Evolutionary conservation across 2,113 vertebrate genomes (phyloP).

Genomic region (Ailurus styani): DNA sequence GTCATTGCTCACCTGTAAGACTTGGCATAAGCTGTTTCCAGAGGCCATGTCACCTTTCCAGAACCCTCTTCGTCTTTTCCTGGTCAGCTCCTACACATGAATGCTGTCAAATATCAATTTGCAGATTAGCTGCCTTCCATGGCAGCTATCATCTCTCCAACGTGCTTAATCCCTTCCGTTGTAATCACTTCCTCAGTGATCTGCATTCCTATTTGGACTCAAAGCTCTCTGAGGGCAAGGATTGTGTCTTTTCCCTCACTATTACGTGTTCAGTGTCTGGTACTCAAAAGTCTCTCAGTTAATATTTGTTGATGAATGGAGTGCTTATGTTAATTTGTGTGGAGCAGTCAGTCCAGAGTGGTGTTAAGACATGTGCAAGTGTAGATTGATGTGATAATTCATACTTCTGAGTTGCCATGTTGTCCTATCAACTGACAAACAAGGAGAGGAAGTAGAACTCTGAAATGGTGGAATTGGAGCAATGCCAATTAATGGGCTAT

Average conservation of each 20-base stretch:
- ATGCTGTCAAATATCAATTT: too few relatives aligned
- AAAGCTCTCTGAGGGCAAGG: background rate
- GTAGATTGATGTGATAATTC: background rate
- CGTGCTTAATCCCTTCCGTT: background rate
- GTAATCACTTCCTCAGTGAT: accelerated
- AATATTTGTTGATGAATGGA: background rate
- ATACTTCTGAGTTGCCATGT: background rate
- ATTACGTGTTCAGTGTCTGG: background rate
- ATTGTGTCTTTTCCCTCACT: background rate
- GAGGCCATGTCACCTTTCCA: background rate
- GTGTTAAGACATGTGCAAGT: background rate
- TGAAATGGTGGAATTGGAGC: background rate
- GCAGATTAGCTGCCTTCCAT: too few relatives aligned
- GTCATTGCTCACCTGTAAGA: background rate
- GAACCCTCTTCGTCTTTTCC: background rate
- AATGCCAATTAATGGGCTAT: background rate
- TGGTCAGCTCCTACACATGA: accelerated
- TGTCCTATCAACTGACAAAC: background rate
- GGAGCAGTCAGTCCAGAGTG: background rate
- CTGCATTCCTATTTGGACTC: background rate
- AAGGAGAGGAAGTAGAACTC: background rate
- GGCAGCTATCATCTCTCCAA: background rate
- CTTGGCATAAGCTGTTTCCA: background rate
- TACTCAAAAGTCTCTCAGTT: background rate
- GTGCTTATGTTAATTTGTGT: background rate